These are phyloP conservation scores for Zaprionus ghesquierei DNA, from an alignment of 1,140 invertebrate species.

Conservation along the genomic window DNA sequence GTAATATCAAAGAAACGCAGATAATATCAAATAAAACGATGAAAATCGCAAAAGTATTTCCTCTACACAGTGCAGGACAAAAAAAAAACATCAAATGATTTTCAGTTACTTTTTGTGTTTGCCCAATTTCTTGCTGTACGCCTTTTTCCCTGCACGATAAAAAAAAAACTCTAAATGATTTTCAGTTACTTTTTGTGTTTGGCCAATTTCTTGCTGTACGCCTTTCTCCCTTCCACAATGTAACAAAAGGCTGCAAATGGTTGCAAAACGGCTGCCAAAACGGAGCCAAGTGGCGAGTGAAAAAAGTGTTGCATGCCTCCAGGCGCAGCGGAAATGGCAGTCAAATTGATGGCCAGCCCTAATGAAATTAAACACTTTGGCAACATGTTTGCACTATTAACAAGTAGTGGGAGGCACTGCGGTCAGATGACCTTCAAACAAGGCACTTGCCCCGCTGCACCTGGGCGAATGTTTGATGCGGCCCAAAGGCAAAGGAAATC, in stretches of 20 bases:
- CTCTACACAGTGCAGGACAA: no score
- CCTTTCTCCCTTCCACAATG: not conserved
- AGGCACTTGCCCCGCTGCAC: not conserved
- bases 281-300: not conserved
- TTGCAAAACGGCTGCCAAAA: constrained; percentile 8
- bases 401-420: not conserved
- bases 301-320: constrained; percentile 48
- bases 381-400: constrained; percentile 14
- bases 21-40: no score
- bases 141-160: not conserved
- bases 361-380: constrained; percentile 58
- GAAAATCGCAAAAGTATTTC: no score
- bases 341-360: constrained; percentile 53
- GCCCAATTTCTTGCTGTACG: not conserved
- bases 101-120: no score
- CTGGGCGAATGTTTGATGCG: not conserved
- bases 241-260: not conserved
- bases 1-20: no score
- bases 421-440: not conserved
- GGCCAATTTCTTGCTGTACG: not conserved
- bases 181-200: not conserved
- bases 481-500: not conserved
- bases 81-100: no score
- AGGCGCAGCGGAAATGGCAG: constrained; percentile 33
- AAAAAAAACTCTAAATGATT: not conserved